phyloP scores from a whole-genome alignment of 2,113 vertebrate genomes.

The Scophthalmus maximus region DNA sequence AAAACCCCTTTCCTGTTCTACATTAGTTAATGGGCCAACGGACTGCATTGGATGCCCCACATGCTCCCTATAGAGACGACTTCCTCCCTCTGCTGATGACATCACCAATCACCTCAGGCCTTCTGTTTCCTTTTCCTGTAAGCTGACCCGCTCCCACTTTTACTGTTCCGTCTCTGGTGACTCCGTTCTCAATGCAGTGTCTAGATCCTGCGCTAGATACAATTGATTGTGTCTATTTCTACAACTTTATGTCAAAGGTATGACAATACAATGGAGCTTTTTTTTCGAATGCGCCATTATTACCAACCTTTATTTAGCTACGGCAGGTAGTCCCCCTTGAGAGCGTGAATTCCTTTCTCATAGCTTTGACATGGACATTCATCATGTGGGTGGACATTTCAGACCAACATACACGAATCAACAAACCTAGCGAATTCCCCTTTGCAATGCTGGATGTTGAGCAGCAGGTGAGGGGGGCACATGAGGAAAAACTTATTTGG shows the following conservation, averaged over 20 bases:
- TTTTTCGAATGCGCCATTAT: constrained; percentile 27
- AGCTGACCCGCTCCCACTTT: constrained; percentile 51
- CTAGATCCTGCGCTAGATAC: constrained; percentile 53
- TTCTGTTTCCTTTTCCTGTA: constrained; percentile 82
- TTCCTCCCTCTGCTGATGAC: constrained; percentile 72
- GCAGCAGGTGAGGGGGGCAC: constrained; percentile 62
- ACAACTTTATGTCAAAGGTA: constrained; percentile 38
- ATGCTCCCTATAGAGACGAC: constrained; percentile 59
- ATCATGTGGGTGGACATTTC: constrained; percentile 13
- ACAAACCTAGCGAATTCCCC: no score
- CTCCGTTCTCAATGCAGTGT: constrained; percentile 37
- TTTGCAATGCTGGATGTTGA: constrained; percentile 4
- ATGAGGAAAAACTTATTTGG: constrained; percentile 75
- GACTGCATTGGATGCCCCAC: constrained; percentile 48
- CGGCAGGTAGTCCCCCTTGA: constrained; percentile 12
- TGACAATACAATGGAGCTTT: constrained; percentile 47
- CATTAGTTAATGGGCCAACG: constrained; percentile 39
- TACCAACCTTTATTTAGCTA: constrained; percentile 33
- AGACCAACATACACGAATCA: constrained; percentile 3
- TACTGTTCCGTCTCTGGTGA: constrained; percentile 54
- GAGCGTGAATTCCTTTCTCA: constrained; percentile 31
- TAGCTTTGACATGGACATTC: constrained; percentile 20
- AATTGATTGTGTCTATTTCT: constrained; percentile 21
- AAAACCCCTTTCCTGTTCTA: constrained; percentile 43
- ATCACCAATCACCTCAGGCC: constrained; percentile 74